These are phyloP conservation scores for Conus betulinus DNA, from an alignment of 1,140 invertebrate species.

Conservation along the genomic window DNA sequence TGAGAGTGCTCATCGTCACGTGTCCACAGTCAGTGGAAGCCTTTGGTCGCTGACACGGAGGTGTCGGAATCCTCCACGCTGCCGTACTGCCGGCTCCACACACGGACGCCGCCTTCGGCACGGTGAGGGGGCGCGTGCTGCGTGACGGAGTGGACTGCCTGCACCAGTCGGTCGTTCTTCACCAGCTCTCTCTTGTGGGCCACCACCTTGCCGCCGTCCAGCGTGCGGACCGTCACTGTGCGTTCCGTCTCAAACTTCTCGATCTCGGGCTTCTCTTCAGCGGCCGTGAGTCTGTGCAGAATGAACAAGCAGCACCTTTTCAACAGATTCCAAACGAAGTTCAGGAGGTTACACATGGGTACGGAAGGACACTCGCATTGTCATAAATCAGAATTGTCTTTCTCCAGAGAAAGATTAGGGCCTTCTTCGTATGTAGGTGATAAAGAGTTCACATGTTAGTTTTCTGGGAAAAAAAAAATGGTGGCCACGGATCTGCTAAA, in stretches of 20 bases:
- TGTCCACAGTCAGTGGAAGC: no score
- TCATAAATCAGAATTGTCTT: no score
- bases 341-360: no score
- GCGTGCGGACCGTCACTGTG: neutral
- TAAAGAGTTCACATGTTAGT: neutral
- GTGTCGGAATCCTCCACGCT: neutral
- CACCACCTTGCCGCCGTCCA: neutral
- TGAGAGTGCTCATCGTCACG: no score
- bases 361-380: no score
- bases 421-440: neutral
- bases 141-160: neutral
- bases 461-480: neutral
- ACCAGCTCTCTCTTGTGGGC: neutral
- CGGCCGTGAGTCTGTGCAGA: no score
- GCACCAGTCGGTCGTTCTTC: neutral
- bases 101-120: neutral
- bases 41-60: neutral
- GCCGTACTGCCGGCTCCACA: slow-evolving; percentile 3
- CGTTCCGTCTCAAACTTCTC: neutral
- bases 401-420: neutral
- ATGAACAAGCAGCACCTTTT: no score
- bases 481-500: neutral
- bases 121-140: neutral
- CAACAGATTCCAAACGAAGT: no score
- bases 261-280: neutral